Conservation (phyloP, 2,888 invertebrate species). For the Helleia helle region DNA sequence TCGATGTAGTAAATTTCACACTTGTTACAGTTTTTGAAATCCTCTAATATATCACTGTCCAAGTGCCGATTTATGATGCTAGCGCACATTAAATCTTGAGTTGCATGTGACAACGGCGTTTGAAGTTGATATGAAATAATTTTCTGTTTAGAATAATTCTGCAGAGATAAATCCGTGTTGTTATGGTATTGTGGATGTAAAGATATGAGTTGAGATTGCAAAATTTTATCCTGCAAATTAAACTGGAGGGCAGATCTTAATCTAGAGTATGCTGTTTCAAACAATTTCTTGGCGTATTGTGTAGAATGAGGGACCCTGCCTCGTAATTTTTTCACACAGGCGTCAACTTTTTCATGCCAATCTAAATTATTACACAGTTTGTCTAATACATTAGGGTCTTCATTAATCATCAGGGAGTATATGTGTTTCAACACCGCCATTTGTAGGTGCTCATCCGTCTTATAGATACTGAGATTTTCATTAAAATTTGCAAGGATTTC, state of each 20-base stretch:
- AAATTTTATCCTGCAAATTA: slow-evolving; percentile 16
- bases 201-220: slow-evolving; percentile 30
- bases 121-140: slow-evolving; percentile 31
- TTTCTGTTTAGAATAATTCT: slow-evolving; percentile 27
- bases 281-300: slow-evolving; percentile 35
- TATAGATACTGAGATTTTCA: slow-evolving; percentile 25
- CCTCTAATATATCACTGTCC: slow-evolving; percentile 25
- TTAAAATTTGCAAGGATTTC: slow-evolving; percentile 29
- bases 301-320: slow-evolving; percentile 37
- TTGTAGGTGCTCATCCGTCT: slow-evolving; percentile 32
- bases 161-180: slow-evolving; percentile 29
- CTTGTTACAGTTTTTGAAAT: slow-evolving; percentile 31
- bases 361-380: neutral
- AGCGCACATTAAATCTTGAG: slow-evolving; percentile 31
- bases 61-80: slow-evolving; percentile 36
- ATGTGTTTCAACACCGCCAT: slow-evolving; percentile 36
- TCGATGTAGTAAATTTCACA: slow-evolving; percentile 41
- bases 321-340: slow-evolving; percentile 28
- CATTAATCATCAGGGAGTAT: slow-evolving; percentile 31
- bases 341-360: slow-evolving; percentile 21
- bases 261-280: slow-evolving; percentile 32
- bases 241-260: slow-evolving; percentile 24
- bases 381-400: neutral
- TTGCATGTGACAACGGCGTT: slow-evolving; percentile 25
- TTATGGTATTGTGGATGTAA: slow-evolving; percentile 21